These are phyloP conservation scores for Oryzias javanicus DNA, from an alignment of 2,113 vertebrate genomes.

Conservation along the genomic window DNA sequence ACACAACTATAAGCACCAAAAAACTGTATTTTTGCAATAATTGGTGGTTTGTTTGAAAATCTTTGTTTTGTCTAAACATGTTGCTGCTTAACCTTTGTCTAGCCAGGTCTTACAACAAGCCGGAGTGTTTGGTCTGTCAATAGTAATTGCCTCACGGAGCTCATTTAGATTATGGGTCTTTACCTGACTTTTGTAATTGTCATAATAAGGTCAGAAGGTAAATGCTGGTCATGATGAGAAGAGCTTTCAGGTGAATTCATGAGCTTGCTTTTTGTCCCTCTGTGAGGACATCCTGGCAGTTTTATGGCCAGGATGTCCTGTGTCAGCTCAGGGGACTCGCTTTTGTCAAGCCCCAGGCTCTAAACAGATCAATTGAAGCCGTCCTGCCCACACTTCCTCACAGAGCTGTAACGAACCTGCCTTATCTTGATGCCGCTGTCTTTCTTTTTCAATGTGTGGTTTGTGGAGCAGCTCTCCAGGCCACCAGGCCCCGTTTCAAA, in stretches of 20 bases:
- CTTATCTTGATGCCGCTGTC: conserved; percentile 40
- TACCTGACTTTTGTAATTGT: conserved; percentile 14
- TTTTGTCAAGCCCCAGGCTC: conserved; percentile 54
- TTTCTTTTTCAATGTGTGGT: conserved; percentile 5
- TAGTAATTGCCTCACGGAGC: conserved; percentile 34
- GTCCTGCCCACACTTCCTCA: conserved; percentile 32
- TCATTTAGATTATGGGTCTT: conserved; percentile 12
- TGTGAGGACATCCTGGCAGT: conserved; percentile 52
- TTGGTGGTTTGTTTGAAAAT: too few species aligned
- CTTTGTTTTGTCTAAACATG: conserved; percentile 17
- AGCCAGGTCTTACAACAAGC: conserved; percentile 1
- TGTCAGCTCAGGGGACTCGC: conserved; percentile 43
- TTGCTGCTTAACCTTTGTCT: not conserved
- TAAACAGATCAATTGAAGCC: conserved; percentile 48
- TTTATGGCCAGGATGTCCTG: conserved; percentile 71
- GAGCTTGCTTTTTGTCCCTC: conserved; percentile 50
- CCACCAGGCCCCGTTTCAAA: conserved; percentile 47
- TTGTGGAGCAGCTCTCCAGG: conserved; percentile 40
- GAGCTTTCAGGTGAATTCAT: conserved; percentile 38
- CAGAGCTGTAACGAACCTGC: conserved; percentile 49
- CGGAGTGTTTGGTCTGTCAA: conserved; percentile 29
- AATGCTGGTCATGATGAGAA: conserved; percentile 23
- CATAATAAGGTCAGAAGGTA: conserved; percentile 21
- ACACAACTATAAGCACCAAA: too few species aligned
- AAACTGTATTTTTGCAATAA: too few species aligned